Evolutionary conservation across 2,797 vertebrate species (phyloP), one percentile per base, ranked within the genome.

Genomic region (Yasuhikotakia modesta): DNA sequence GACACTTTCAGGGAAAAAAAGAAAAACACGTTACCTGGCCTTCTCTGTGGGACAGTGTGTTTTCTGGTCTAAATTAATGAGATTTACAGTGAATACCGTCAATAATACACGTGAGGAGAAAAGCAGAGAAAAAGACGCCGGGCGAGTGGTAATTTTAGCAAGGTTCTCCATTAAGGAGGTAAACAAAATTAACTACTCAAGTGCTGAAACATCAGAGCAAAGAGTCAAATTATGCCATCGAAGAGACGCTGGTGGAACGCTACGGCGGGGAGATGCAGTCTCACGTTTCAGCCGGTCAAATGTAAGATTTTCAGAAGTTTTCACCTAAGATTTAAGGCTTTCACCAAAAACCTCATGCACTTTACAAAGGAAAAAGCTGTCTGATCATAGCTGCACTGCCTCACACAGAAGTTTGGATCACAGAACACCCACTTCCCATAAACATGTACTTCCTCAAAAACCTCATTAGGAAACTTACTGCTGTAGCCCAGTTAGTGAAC

Each of bases 41-140:
- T 66, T 80, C 79, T 87, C 80, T 61, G 35, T 73, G 79, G 78
- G 79, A 46, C 81, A 71, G 80, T 70, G 24, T 69, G 73, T 71
- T 83, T 86, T 73, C 81, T 80, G 53, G 82, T 78, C 76, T 78
- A 86, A 83, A 77, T 82, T 81, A 87, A 88, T 85, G 83, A 89
- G 81, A 67, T 72, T 82, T 79, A 86, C 81, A 74, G 45, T 65
- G 45, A 83, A 81, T 67, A 85, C 82, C 81, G 73, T 77, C 79
- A 82, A 79, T 64, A 68, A 83, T 70, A 81, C 39, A 78, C 74
- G 64, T 72, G 68, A 73, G 48, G 65, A 58, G 13, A 30, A 52
- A 50, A 66, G 81, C 68, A 76, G 64, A 68, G 50, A 67, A 66
- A 84, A 81, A 86, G 74, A 68, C 52, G 60, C 45, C 16, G 39